These are phyloP conservation scores for Scaptomyza montana DNA, from an alignment of 1,140 invertebrate species.

Conservation along the genomic window DNA sequence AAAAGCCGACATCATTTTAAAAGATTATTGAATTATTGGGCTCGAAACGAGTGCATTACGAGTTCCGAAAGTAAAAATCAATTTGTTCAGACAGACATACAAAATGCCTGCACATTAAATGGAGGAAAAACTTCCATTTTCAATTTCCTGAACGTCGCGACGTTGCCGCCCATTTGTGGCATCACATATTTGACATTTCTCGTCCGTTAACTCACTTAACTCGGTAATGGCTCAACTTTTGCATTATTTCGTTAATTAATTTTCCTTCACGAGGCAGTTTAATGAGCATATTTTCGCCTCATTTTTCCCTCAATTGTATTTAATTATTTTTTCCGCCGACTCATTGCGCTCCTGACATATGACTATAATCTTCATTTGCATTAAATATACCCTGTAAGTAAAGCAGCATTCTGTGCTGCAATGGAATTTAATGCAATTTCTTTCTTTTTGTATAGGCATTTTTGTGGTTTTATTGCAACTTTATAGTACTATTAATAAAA, in stretches of 20 bases:
- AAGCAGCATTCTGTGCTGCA: too few relatives aligned
- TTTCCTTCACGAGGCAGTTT: conserved; percentile 34
- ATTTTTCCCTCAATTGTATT: background rate
- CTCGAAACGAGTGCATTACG: conserved; percentile 11
- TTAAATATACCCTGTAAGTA: background rate
- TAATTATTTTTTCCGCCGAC: conserved; percentile 11
- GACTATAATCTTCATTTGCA: conserved; percentile 13
- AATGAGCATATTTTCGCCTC: conserved; percentile 20
- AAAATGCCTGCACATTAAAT: conserved; percentile 2
- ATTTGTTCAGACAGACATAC: conserved; percentile 11
- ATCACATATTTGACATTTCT: conserved; percentile 22
- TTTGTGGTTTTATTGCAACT: too few relatives aligned
- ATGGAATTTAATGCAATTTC: too few relatives aligned
- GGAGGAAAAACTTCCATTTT: background rate
- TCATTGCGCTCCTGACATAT: conserved; percentile 9
- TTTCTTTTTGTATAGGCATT: too few relatives aligned
- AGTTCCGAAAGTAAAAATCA: conserved; percentile 30
- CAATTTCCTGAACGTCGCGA: background rate
- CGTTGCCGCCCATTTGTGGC: background rate
- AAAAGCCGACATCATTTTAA: conserved; percentile 32
- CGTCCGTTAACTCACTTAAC: conserved; percentile 19
- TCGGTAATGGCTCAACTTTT: conserved; percentile 34
- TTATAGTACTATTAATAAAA: too few relatives aligned
- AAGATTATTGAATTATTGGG: conserved; percentile 38
- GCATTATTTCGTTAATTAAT: conserved; percentile 51